These are phyloP conservation scores for Anoplopoma fimbria DNA, from an alignment of 2,113 vertebrate species.

Conservation along the genomic window DNA sequence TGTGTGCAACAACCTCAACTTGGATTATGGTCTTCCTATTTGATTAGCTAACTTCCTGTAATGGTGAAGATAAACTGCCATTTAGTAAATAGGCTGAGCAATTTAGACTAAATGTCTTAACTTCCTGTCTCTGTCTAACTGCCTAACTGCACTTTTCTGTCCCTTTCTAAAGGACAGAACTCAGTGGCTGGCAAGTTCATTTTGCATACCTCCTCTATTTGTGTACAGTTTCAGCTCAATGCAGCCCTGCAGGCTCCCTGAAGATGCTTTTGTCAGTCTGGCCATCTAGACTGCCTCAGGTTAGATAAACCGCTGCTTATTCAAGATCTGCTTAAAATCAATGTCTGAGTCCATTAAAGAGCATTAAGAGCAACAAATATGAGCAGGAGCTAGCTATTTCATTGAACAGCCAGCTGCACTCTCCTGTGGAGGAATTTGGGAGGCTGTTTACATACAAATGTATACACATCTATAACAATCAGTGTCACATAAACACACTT, in stretches of 20 bases:
- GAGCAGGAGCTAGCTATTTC: slow-evolving; percentile 12
- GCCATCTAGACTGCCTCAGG: slow-evolving; percentile 10
- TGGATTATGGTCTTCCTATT: slow-evolving; percentile 55
- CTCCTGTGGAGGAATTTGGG: neutral
- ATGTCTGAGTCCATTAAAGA: slow-evolving; percentile 40
- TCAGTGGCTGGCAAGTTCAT: neutral
- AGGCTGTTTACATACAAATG: slow-evolving; percentile 29
- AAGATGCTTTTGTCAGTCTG: slow-evolving; percentile 45
- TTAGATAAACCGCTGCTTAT: slow-evolving; percentile 37
- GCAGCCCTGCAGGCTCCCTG: slow-evolving; percentile 32
- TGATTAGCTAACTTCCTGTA: slow-evolving; percentile 54
- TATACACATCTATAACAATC: slow-evolving; percentile 28
- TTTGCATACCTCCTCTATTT: slow-evolving; percentile 48
- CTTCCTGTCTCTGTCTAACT: slow-evolving; percentile 47
- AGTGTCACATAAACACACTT: slow-evolving; percentile 21
- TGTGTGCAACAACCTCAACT: slow-evolving; percentile 35
- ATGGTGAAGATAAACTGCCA: slow-evolving; percentile 44
- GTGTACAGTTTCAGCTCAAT: slow-evolving; percentile 56
- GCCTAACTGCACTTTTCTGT: slow-evolving; percentile 17
- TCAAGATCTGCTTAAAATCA: slow-evolving; percentile 44
- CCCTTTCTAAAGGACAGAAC: slow-evolving; percentile 22
- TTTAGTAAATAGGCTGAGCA: slow-evolving; percentile 46
- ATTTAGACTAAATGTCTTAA: slow-evolving; percentile 44
- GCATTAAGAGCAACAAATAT: slow-evolving; percentile 24
- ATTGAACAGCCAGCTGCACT: neutral